Conservation (phyloP, 2,113 vertebrate species). For the Cariama cristata region DNA sequence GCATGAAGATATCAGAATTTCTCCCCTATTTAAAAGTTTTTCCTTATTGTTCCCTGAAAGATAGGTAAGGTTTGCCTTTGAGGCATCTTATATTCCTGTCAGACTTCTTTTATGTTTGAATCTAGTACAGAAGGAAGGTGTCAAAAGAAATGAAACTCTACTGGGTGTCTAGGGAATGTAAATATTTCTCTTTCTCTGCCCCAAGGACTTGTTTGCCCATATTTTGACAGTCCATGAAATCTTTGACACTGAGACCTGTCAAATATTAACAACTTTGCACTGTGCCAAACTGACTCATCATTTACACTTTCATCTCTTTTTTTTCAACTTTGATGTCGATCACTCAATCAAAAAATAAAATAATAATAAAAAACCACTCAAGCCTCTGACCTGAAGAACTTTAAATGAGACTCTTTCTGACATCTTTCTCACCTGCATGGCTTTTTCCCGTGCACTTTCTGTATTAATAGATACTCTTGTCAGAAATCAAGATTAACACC, state of each 20-base stretch:
- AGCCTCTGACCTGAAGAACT: neutral
- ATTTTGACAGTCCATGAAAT: conserved; percentile 88
- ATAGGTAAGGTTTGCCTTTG: conserved; percentile 80
- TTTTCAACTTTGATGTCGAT: conserved; percentile 72
- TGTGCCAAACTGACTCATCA: conserved; percentile 74
- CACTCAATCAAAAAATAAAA: conserved; percentile 69
- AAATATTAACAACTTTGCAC: conserved; percentile 81
- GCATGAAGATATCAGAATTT: conserved; percentile 13
- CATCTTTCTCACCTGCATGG: neutral
- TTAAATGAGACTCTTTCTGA: conserved; percentile 19
- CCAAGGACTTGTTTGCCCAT: conserved; percentile 86
- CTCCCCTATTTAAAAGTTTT: neutral
- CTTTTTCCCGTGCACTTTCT: neutral
- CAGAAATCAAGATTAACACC: conserved; percentile 46
- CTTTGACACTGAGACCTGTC: conserved; percentile 92
- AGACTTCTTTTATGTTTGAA: conserved; percentile 82
- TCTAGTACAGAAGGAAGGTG: conserved; percentile 85
- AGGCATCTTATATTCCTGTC: conserved; percentile 86
- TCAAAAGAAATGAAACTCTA: conserved; percentile 88
- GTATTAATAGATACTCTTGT: neutral
- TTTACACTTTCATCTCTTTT: conserved; percentile 71
- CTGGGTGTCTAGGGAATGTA: conserved; percentile 84
- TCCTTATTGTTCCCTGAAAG: conserved; percentile 57
- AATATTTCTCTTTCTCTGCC: conserved; percentile 86
- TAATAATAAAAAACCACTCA: neutral